These are phyloP conservation scores for Athalia cordata DNA, from an alignment of 2,888 invertebrate species.

Conservation along the genomic window DNA sequence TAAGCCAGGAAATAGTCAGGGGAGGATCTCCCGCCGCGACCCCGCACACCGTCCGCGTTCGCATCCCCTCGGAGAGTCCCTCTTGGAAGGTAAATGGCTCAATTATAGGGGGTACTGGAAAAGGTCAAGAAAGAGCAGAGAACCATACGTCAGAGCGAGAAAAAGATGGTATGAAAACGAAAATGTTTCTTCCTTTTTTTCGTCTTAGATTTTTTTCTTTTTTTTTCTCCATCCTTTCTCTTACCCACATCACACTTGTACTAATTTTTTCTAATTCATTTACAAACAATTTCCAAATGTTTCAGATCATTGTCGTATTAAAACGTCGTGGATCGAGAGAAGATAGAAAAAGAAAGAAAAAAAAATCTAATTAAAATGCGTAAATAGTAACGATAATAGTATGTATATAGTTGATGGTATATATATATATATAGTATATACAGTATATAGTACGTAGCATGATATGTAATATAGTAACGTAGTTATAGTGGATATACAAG, in stretches of 20 bases:
- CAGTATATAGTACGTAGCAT: slow-evolving; percentile 69
- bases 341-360: too few species aligned
- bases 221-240: too few species aligned
- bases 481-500: slow-evolving; percentile 51
- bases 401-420: slow-evolving; percentile 42
- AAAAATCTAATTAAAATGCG: too few species aligned
- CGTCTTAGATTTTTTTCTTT: too few species aligned
- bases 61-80: slow-evolving; percentile 87
- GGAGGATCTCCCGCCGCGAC: slow-evolving; percentile 89
- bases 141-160: slow-evolving; percentile 78
- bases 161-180: slow-evolving; percentile 74
- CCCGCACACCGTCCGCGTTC: slow-evolving; percentile 87
- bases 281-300: too few species aligned
- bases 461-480: slow-evolving; percentile 66
- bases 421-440: slow-evolving; percentile 32
- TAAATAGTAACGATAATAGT: slow-evolving; percentile 30
- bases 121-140: slow-evolving; percentile 74
- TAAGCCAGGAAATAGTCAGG: slow-evolving; percentile 87
- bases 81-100: slow-evolving; percentile 90
- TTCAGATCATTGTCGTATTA: too few species aligned
- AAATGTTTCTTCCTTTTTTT: slow-evolving; percentile 47
- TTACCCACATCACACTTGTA: too few species aligned
- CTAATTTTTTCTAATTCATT: too few species aligned
- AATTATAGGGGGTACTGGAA: slow-evolving; percentile 89
- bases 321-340: too few species aligned